Percentiles rank a stretch among this genome's conserved stretches.
Evolutionary conservation across 2,888 invertebrate species (phyloP).

Genomic region (Baccha elongata): DNA sequence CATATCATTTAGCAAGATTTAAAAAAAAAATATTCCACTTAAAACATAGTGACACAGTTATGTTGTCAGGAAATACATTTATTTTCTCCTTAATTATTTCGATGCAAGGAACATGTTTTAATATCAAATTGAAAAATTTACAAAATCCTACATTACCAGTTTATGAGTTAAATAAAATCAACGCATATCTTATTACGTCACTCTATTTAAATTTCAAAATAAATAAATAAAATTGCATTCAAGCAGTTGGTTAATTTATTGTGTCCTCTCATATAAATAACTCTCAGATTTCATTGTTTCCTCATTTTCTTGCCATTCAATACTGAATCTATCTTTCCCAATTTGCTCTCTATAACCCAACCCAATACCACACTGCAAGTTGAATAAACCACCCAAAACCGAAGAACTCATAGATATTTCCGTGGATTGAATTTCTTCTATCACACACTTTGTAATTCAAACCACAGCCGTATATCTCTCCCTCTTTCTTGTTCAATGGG

Average conservation of each 20-base stretch:
- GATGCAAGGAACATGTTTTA: not conserved
- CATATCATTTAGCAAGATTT: too few species aligned
- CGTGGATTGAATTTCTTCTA: constrained; percentile 57
- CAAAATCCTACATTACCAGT: not conserved
- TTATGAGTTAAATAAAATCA: not conserved
- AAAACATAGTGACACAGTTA: too few species aligned
- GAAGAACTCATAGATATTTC: constrained; percentile 45
- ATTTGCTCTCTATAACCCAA: constrained; percentile 7
- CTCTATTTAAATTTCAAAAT: not conserved
- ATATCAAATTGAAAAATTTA: not conserved
- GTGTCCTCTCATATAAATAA: not conserved
- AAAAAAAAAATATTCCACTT: not conserved
- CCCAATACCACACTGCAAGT: constrained; percentile 1
- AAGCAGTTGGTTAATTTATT: constrained; percentile 39
- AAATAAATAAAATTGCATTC: constrained; percentile 19
- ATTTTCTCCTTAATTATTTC: not conserved
- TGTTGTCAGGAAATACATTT: not conserved
- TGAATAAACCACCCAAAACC: constrained; percentile 46
- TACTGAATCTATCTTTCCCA: constrained; percentile 49
- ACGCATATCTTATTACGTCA: not conserved
- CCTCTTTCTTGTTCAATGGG: not conserved
- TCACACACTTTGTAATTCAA: constrained; percentile 38
- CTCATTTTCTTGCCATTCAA: constrained; percentile 63
- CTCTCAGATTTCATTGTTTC: constrained; percentile 62
- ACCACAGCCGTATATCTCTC: constrained; percentile 5